These are phyloP conservation scores for Pectinophora gossypiella DNA, from an alignment of 1,140 invertebrate species.

Conservation along the genomic window DNA sequence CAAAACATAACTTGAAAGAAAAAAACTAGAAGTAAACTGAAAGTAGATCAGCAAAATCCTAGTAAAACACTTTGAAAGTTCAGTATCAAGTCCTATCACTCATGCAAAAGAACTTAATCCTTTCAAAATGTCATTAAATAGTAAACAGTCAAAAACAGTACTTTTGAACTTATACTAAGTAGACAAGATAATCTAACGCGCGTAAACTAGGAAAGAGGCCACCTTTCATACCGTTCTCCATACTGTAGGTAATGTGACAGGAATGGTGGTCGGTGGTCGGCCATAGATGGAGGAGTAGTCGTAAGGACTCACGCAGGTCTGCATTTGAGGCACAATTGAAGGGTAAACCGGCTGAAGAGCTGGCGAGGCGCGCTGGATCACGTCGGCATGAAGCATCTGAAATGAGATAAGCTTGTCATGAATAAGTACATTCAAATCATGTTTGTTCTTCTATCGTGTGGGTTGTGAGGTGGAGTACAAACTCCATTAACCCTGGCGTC, in stretches of 20 bases:
- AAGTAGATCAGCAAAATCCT: not conserved
- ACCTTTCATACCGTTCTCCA: not conserved
- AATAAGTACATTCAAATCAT: not conserved
- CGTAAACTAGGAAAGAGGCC: not conserved
- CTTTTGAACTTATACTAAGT: not conserved
- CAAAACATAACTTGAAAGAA: too few relatives aligned
- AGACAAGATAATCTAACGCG: not conserved
- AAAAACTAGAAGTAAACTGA: too few relatives aligned
- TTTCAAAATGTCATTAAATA: too few relatives aligned
- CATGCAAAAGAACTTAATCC: not conserved
- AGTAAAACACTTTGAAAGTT: not conserved
- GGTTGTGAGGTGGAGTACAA: too few relatives aligned
- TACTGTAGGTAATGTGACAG: slow-evolving; percentile 22
- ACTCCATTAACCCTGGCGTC: too few relatives aligned
- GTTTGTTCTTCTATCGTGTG: not conserved
- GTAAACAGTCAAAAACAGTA: not conserved
- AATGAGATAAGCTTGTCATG: slow-evolving; percentile 5
- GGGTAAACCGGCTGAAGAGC: slow-evolving; percentile 29
- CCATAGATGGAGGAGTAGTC: slow-evolving; percentile 35
- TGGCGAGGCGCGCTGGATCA: slow-evolving; percentile 26
- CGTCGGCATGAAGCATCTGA: slow-evolving; percentile 38
- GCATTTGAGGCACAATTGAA: slow-evolving; percentile 23
- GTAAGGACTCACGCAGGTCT: slow-evolving; percentile 30
- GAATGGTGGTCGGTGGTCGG: slow-evolving; percentile 19
- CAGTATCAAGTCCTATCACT: not conserved